phyloP scores from a whole-genome alignment of 1,140 invertebrate genomes.

The Neoseiulus cucumeris region DNA sequence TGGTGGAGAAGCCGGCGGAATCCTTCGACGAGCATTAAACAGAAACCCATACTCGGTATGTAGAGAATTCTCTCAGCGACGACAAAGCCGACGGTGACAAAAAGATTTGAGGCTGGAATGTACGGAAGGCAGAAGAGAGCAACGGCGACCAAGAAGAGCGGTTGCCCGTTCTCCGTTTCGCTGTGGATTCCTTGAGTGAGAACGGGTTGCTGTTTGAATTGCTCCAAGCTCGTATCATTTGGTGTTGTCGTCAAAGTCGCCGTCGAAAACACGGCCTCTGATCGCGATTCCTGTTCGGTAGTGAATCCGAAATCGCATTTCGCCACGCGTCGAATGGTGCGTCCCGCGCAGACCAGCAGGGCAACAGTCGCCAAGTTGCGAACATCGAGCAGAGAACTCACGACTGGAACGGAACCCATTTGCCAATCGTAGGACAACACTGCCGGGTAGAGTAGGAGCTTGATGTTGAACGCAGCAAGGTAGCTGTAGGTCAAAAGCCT shows the following conservation, averaged over 20 bases:
- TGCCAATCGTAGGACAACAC: conserved; percentile 37
- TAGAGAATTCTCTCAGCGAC: conserved; percentile 87
- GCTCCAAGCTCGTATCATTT: not conserved
- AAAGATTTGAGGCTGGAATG: conserved; percentile 87
- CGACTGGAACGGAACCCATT: conserved; percentile 35
- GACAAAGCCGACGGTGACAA: conserved; percentile 92
- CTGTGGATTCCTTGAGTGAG: not conserved
- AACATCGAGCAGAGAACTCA: conserved; percentile 27
- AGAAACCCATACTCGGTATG: conserved; percentile 45
- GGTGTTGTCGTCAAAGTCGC: not conserved
- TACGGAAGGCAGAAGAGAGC: conserved; percentile 51
- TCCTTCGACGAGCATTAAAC: conserved; percentile 23
- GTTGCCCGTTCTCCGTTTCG: not conserved
- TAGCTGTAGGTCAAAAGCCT: conserved; percentile 34
- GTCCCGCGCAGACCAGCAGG: conserved; percentile 12
- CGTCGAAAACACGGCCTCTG: too few species aligned
- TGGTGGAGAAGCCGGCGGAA: conserved; percentile 19
- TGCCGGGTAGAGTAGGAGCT: conserved; percentile 32
- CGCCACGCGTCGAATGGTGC: conserved; percentile 9
- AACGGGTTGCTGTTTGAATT: not conserved
- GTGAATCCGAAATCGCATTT: not conserved
- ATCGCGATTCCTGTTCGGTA: not conserved
- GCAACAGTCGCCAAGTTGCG: conserved; percentile 26
- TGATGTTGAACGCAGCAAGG: conserved; percentile 33
- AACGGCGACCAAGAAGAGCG: conserved; percentile 15